These are phyloP conservation scores for Lagodon rhomboides DNA, from an alignment of 2,797 vertebrate genomes.

Conservation along the genomic window DNA sequence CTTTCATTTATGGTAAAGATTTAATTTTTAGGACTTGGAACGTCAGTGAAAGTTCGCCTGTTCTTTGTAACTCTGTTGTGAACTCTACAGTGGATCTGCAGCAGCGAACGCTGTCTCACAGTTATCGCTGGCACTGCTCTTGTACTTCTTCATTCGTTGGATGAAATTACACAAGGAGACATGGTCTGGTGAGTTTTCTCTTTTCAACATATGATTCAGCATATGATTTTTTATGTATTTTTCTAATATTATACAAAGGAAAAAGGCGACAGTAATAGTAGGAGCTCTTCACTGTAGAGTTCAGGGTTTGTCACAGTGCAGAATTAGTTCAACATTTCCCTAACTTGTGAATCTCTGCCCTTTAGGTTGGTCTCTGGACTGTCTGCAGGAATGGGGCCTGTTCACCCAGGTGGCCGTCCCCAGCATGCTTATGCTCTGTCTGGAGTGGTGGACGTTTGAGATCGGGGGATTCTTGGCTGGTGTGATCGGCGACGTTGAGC, in stretches of 20 bases:
- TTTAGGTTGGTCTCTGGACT: conserved; percentile 9
- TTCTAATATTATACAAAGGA: no score
- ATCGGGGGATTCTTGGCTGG: conserved; percentile 90
- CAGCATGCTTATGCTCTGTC: conserved; percentile 93
- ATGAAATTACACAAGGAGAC: conserved; percentile 85
- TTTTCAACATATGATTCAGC: background rate
- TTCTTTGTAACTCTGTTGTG: conserved; percentile 3
- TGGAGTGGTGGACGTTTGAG: conserved; percentile 93
- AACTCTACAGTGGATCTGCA: conserved; percentile 87
- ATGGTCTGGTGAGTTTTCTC: conserved; percentile 86
- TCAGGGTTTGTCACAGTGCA: background rate
- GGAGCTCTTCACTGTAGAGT: background rate
- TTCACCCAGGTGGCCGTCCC: conserved; percentile 89
- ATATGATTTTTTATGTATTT: no score
- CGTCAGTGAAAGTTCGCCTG: background rate
- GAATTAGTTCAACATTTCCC: background rate
- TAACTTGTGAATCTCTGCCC: background rate
- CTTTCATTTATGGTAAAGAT: background rate
- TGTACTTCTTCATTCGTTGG: conserved; percentile 84
- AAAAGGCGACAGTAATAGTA: background rate
- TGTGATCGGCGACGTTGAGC: conserved; percentile 65
- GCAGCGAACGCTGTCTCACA: conserved; percentile 88
- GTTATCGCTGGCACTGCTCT: conserved; percentile 80
- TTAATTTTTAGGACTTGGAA: background rate
- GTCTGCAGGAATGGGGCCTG: conserved; percentile 80